Conservation (phyloP, 2,888 invertebrate genomes). For the Masnerella sp. region DNA sequence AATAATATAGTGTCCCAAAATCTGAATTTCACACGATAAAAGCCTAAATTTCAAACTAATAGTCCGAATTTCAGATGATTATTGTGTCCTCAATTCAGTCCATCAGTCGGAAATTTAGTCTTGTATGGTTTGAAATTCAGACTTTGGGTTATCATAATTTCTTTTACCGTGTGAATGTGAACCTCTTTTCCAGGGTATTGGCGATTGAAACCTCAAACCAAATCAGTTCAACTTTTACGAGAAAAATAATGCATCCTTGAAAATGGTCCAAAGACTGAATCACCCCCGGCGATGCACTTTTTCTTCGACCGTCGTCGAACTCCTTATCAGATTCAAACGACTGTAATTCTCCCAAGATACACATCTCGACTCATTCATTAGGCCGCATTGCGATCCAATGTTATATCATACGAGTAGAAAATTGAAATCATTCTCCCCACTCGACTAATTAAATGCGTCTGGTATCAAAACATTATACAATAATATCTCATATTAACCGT, state of each 20-base stretch:
- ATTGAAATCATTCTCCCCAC: slow-evolving; percentile 14
- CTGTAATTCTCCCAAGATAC: slow-evolving; percentile 25
- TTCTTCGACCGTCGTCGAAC: not conserved
- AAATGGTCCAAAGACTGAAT: not conserved
- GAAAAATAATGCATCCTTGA: not conserved
- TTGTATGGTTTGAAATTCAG: too few species aligned
- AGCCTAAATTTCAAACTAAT: too few species aligned
- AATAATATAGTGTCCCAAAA: too few species aligned
- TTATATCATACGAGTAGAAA: slow-evolving; percentile 21
- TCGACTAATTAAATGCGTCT: slow-evolving; percentile 16
- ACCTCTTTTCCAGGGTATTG: too few species aligned
- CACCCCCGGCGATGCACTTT: slow-evolving; percentile 1
- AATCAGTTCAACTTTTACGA: not conserved
- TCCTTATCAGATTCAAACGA: slow-evolving; percentile 24
- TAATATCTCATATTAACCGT: too few species aligned
- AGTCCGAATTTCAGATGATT: too few species aligned
- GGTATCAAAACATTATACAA: slow-evolving; percentile 5
- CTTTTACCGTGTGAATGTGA: too few species aligned
- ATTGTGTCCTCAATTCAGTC: too few species aligned
- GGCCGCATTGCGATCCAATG: slow-evolving; percentile 9
- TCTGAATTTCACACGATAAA: too few species aligned
- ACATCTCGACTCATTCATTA: slow-evolving; percentile 19
- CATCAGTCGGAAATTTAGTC: too few species aligned
- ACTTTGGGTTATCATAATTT: too few species aligned
- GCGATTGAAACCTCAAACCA: not conserved